Conservation (phyloP, 2,888 invertebrate genomes). For the Cremastinae sp. region DNA sequence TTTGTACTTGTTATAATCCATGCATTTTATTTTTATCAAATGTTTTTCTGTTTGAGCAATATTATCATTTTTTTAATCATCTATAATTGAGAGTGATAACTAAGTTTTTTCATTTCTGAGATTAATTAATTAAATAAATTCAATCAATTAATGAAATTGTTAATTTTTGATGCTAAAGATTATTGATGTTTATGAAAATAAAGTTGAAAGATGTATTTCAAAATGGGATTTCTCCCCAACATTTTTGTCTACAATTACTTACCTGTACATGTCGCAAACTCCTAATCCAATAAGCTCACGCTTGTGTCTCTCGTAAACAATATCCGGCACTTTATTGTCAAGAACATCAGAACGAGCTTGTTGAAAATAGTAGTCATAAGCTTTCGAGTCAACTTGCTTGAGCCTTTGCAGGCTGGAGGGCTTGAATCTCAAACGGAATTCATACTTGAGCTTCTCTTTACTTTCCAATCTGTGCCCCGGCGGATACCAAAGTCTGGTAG, state of each 20-base stretch:
- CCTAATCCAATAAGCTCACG: constrained; percentile 91
- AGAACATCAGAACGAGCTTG: constrained; percentile 92
- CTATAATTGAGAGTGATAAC: too few relatives aligned
- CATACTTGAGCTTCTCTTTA: constrained; percentile 83
- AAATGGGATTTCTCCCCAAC: too few relatives aligned
- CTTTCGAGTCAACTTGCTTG: constrained; percentile 86
- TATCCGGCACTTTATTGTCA: constrained; percentile 89
- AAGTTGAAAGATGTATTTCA: too few relatives aligned
- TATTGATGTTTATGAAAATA: too few relatives aligned
- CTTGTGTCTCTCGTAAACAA: constrained; percentile 89
- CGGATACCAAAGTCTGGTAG: constrained; percentile 86
- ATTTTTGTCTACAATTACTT: constrained; percentile 11
- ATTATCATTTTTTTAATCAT: too few relatives aligned
- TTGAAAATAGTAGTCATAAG: constrained; percentile 93
- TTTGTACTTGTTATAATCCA: too few relatives aligned
- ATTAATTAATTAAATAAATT: too few relatives aligned
- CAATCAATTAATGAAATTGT: too few relatives aligned
- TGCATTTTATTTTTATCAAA: too few relatives aligned
- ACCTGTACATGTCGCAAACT: constrained; percentile 91
- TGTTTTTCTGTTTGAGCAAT: too few relatives aligned
- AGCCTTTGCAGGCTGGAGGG: constrained; percentile 85
- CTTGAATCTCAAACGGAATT: constrained; percentile 91
- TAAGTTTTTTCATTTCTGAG: too few relatives aligned
- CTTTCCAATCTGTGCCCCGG: constrained; percentile 83
- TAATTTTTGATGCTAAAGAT: too few relatives aligned